Evolutionary conservation across 1,140 invertebrate genomes (phyloP), one percentile per base, ranked within the genome.

Genomic region (Linepithema humile): DNA sequence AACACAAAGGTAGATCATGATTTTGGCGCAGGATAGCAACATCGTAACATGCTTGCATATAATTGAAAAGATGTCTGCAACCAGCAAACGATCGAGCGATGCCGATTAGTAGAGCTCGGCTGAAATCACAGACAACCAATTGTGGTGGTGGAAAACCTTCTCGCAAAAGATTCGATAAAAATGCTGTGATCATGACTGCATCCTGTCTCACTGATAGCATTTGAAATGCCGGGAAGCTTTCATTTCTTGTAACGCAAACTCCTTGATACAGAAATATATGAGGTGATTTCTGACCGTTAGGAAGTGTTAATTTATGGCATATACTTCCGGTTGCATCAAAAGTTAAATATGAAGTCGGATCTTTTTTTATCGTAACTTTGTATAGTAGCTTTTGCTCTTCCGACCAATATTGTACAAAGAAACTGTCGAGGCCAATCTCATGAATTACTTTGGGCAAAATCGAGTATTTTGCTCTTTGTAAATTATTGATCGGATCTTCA

Each of bases 101-200:
- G 40, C n/a, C 10, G 60, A 40, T 40, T 40, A 64, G 40, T n/a
- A 64, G n/a, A 10, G 60, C 60, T 3, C 40, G 35, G 23, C 60
- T 64, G 40, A 64, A 64, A 4, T 64, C 60, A 40, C 60, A 64
- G 20, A 64, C 35, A 3, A 64, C 35, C 35, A 64, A 40, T 64
- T n/a, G 60, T 12, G 60, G 60, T 3, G 17, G 7, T 20, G 60
- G 35, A 23, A 62, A 9, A 60, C n/a, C n/a, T 60, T 60, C 9
- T 15, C 10, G 1, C 60, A 40, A 15, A 64, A 40, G 23, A 64
- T 26, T 64, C 38, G n/a, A 40, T 40, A 64, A 40, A 64, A 43
- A n/a, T n/a, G n/a, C n/a, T 23, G n/a, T 62, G 7, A 62, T 64
- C 0, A 35, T 35, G 4, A 64, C 20, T 40, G 60, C 40, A 40